Base-by-base conservation (phyloP, 1,140 invertebrate genomes). In the Gryllus bimaculatus region DNA sequence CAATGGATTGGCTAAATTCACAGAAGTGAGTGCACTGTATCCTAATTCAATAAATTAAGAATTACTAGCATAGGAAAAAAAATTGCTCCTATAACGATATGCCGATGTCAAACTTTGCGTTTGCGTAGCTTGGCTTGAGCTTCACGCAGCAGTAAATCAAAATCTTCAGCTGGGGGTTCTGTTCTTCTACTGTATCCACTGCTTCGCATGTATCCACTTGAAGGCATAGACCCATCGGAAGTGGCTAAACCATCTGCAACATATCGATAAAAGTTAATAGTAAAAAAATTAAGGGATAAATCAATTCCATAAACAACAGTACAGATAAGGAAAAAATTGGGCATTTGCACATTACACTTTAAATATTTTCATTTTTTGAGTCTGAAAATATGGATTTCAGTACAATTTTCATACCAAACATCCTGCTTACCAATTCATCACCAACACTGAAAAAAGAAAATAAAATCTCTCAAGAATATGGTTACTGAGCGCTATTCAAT, bases 111-210 rank as follows among this genome's bases (percentile, higher is more conserved):
- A 75, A 75, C 77, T 74, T 78, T 80, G 74, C 85, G 82, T 81
- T 87, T 86, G 21, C 82, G 83, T 73, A 87, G 80, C 79, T 85
- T 85, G 12, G 85, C 86, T 83, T 87, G 83, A 47, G 85, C 85
- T 83, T 87, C 84, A 77, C 86, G 84, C 47, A 87, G 79, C 48
- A 88, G 78, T 18, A 83, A 78, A 80, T 87, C 87, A 79, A 88
- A 88, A 13, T 86, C 83, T 75, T 85, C 83, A 76, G 84, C 82
- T 8, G 82, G 80, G 47, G 79, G 73, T 18, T 81, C 47, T n/a
- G 73, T 80, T 15, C 81, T 82, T 8, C 75, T 77, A 47, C 48
- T 73, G 48, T 13, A 49, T n/a, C 18, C 48, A 47, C 49, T 49
- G 12, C 47, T 20, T 66, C 26, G 73, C 12, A 18, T 18, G 20